These are phyloP conservation scores for Myotis lucifugus DNA, from an alignment of 2,113 vertebrate species.

Conservation along the genomic window DNA sequence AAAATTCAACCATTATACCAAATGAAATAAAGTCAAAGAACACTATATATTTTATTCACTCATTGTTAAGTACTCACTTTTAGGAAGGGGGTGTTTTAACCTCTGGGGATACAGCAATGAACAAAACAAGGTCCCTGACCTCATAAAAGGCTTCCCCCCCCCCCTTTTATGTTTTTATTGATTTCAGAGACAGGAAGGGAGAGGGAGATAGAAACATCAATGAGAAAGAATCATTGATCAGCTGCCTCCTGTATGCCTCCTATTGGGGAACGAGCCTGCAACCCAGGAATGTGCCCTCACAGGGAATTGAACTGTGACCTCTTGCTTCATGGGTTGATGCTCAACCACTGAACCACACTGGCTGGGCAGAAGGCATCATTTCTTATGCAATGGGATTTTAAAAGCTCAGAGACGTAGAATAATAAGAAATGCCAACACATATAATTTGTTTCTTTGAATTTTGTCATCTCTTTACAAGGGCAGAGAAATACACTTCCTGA, in stretches of 20 bases:
- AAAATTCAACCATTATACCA: constrained; percentile 22
- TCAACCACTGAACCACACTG: too few species aligned
- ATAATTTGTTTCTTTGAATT: background rate
- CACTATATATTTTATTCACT: background rate
- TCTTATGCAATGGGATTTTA: background rate
- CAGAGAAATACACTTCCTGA: background rate
- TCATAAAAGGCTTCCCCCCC: background rate
- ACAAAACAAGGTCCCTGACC: background rate
- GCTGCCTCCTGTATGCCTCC: too few species aligned
- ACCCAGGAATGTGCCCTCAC: too few species aligned
- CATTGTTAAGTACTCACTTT: background rate
- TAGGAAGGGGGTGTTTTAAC: background rate
- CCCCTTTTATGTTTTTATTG: too few species aligned
- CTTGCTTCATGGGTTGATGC: too few species aligned
- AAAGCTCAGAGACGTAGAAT: background rate
- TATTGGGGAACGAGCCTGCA: too few species aligned
- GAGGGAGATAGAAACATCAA: too few species aligned
- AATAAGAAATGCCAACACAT: background rate
- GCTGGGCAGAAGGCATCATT: background rate
- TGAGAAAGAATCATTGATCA: too few species aligned
- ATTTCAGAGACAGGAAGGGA: too few species aligned
- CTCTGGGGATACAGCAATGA: background rate
- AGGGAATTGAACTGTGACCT: too few species aligned
- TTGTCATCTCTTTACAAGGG: background rate
- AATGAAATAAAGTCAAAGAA: background rate